Evolutionary conservation across 1,140 invertebrate species (phyloP), one percentile per base, ranked within the genome.

Genomic region (Caenorhabditis inopinata): DNA sequence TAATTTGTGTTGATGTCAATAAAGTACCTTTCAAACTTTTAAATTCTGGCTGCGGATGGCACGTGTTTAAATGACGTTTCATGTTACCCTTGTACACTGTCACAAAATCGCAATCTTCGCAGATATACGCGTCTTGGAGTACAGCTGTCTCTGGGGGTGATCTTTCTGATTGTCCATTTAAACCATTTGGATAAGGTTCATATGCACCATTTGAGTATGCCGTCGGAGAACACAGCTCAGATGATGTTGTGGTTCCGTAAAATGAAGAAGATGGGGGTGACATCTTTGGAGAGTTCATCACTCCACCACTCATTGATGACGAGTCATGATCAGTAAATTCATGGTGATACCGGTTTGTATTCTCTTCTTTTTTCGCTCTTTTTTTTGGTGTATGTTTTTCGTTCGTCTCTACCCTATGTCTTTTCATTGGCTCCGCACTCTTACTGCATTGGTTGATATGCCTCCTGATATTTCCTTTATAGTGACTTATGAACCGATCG

Each of bases 71-170:
- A 81, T 87, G 85, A 16, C 85, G 81, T 49, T 87, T 87, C 85
- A 87, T 87, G 75, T 87, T 87, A 23, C 85, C 85, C 73, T 87
- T 87, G 78, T 87, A 87, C 32, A 88, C 80, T 35, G 87, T 87
- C 35, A 75, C 81, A 74, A 87, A 87, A 5, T 84, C 53, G 51
- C 85, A 87, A 68, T 79, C 86, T 14, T 62, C 68, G 73, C 87
- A 87, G 9, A 80, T 74, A n/a, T 85, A 85, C n/a, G 84, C 82
- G 73, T 85, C 80, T 25, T 85, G 45, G 21, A 45, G 74, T n/a
- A 46, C 77, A 45, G 42, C n/a, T 16, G 46, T 51, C 29, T 47
- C 42, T 58, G 12, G 21, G 47, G 9, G 42, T 29, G 45, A 23
- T 74, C 23, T 47, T 58, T 53, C 45, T 46, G n/a, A n/a, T 23